A percentile compares a stretch with the other conserved stretches of the same genome.
These are phyloP conservation scores for Xiphorhynchus erythropygius DNA, from an alignment of 2,797 vertebrate species.

Conservation along the genomic window DNA sequence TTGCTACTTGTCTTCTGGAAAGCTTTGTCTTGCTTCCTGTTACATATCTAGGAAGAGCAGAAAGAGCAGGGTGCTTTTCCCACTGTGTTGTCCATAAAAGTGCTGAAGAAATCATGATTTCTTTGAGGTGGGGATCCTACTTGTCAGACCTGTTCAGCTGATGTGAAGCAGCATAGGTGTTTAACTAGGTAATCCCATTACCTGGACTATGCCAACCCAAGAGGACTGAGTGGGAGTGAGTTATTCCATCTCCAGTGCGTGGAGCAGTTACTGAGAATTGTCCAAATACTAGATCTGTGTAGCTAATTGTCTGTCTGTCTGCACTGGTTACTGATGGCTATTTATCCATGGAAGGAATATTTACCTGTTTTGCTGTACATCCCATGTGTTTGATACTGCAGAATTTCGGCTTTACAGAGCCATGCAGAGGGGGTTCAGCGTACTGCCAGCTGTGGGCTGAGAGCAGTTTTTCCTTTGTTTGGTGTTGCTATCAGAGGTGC, in stretches of 20 bases:
- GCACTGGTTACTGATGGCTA: not conserved
- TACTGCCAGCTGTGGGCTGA: not conserved
- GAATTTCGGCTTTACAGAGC: not conserved
- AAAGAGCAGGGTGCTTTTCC: not conserved
- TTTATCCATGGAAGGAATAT: not conserved
- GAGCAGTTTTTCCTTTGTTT: not conserved
- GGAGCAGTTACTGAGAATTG: not conserved
- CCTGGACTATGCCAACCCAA: not conserved
- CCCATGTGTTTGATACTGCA: fast-evolving
- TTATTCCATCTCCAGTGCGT: not conserved
- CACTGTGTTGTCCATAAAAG: not conserved
- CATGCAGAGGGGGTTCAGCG: fast-evolving
- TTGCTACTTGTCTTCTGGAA: not conserved
- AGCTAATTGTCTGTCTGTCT: not conserved
- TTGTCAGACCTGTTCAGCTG: not conserved
- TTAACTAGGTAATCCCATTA: not conserved
- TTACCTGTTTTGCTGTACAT: not conserved
- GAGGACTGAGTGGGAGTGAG: not conserved
- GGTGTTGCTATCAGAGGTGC: not conserved
- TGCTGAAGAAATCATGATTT: not conserved
- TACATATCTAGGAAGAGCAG: not conserved
- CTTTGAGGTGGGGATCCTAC: not conserved
- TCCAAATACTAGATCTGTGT: not conserved
- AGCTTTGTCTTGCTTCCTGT: not conserved
- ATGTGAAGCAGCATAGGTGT: not conserved